Percentiles rank a stretch among this genome's conserved stretches.
These are phyloP conservation scores for Abrostola triplasia DNA, from an alignment of 2,888 invertebrate species.

Conservation along the genomic window DNA sequence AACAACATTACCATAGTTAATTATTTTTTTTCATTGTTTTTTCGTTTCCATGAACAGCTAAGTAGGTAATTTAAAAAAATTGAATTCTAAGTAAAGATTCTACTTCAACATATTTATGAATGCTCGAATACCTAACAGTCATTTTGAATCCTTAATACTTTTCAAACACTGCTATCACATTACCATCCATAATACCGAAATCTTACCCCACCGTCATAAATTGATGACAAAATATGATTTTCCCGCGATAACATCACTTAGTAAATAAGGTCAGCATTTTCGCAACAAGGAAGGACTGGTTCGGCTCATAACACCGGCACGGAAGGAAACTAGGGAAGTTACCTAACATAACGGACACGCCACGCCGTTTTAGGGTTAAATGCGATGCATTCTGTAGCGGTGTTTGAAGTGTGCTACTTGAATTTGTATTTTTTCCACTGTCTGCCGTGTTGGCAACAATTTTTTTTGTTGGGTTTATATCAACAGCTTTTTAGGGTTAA, in stretches of 20 bases:
- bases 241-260: slow-evolving; percentile 35
- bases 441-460: background rate
- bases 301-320: slow-evolving; percentile 43
- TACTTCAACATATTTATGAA: too few relatives aligned
- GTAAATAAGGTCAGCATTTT: slow-evolving; percentile 49
- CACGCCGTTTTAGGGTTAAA: slow-evolving; percentile 37
- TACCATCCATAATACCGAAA: slow-evolving; percentile 5
- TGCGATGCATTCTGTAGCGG: slow-evolving; percentile 12
- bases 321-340: slow-evolving; percentile 55
- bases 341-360: slow-evolving; percentile 53
- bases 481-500: background rate
- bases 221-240: slow-evolving; percentile 45
- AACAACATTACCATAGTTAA: too few relatives aligned
- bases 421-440: background rate
- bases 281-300: slow-evolving; percentile 47
- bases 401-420: background rate
- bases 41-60: too few relatives aligned
- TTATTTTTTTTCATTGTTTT: too few relatives aligned
- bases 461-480: background rate
- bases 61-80: too few relatives aligned
- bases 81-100: too few relatives aligned
- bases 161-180: background rate
- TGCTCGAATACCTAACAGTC: too few relatives aligned
- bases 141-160: background rate
- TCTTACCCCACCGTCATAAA: slow-evolving; percentile 25